Base-by-base conservation (phyloP, 2,797 vertebrate genomes). In the Naso thynnoides region DNA sequence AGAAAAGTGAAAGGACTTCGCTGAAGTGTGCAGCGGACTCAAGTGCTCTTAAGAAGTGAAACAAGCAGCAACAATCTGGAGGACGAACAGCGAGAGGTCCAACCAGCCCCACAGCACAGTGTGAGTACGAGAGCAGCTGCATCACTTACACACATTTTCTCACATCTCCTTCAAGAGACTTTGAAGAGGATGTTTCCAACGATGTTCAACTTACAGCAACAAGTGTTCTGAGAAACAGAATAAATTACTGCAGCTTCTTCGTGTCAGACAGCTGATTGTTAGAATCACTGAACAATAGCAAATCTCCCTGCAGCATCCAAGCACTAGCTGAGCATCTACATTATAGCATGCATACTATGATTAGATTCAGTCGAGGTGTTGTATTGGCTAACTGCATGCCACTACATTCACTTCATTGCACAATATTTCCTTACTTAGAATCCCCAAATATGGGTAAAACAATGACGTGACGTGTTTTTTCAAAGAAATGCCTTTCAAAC, bases 111-210 rank as follows among this genome's bases (percentile, higher is more conserved):
- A 41, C 85, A 78, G 24, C 83, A 86, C 73, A 79, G 78, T 24
- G 94, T 95, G 82, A 95, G 94, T 93, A 84, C 29, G 53, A 76
- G 38, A 18, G 16, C 36, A 48, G 50, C 61, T 19, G 13, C 66
- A 49, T 56, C 31, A 13, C 13, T 24, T 27, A 52, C 2, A 48
- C 33, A 33, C 1, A 4, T 29, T 29, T n/a, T n/a, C n/a, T n/a
- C n/a, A n/a, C n/a, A n/a, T n/a, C n/a, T n/a, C n/a, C n/a, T n/a
- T n/a, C n/a, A 24, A 42, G 27, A 23, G 2, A 55, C 29, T 2
- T 14, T 19, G 52, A 41, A 50, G 2, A 52, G 0, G 2, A 7
- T 13, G n/a, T 63, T 39, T 56, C 27, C 6, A 41, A 15, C 52
- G 29, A 55, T 53, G 8, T 0, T 55, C 10, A 26, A 18, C 16